Percentiles rank a stretch among this genome's conserved stretches.
phyloP scores from a whole-genome alignment of 2,888 invertebrate genomes.

The Lasioglossum figueresi region DNA sequence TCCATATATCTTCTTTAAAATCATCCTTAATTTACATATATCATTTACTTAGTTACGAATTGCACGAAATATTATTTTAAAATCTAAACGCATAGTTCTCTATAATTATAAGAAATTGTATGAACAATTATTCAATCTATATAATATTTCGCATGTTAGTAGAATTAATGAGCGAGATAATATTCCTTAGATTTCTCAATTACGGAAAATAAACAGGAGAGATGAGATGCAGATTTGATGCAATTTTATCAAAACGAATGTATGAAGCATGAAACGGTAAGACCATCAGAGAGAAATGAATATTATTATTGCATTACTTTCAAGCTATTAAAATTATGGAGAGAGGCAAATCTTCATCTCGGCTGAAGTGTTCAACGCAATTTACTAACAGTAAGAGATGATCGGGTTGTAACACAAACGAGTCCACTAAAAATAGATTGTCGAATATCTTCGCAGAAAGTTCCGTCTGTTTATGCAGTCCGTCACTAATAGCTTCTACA shows the following conservation, averaged over 20 bases:
- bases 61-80: neutral
- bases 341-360: neutral
- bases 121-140: neutral
- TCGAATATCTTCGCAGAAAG: neutral
- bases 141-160: neutral
- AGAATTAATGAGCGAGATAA: neutral
- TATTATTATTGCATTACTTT: neutral
- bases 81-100: neutral
- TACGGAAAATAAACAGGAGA: neutral
- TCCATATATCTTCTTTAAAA: neutral
- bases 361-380: neutral
- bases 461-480: conserved; percentile 2
- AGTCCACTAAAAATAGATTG: neutral
- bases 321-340: neutral
- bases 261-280: neutral
- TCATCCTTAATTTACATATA: neutral
- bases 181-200: neutral
- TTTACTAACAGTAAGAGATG: too few species aligned
- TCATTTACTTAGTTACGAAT: neutral
- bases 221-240: neutral
- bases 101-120: neutral
- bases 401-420: neutral
- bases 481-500: neutral
- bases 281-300: neutral
- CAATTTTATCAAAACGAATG: neutral